These are phyloP conservation scores for Corythaixoides concolor DNA, from an alignment of 2,113 vertebrate genomes.

Conservation along the genomic window DNA sequence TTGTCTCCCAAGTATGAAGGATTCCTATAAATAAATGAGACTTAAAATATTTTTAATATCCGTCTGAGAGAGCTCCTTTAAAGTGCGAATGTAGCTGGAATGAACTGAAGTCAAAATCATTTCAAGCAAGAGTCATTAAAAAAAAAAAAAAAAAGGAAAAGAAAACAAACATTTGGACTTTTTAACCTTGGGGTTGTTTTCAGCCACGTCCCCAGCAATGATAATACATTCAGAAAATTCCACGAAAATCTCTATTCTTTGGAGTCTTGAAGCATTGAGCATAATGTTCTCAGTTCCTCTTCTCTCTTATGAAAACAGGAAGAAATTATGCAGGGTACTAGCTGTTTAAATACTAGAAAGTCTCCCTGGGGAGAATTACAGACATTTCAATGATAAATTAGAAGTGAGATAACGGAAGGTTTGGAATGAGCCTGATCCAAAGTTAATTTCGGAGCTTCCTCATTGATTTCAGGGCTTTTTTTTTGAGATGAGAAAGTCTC, in stretches of 20 bases:
- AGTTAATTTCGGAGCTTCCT: not conserved
- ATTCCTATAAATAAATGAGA: constrained; percentile 41
- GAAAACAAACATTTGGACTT: not conserved
- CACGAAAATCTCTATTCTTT: constrained; percentile 17
- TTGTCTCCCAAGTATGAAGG: not conserved
- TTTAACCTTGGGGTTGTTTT: constrained; percentile 13
- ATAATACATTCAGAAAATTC: constrained; percentile 39
- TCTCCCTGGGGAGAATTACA: constrained; percentile 37
- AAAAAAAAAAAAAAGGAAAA: not conserved
- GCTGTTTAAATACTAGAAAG: constrained; percentile 57
- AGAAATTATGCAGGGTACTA: constrained; percentile 48
- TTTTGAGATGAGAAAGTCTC: not conserved
- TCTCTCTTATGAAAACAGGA: constrained; percentile 45
- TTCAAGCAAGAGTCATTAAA: not conserved
- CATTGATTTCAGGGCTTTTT: not conserved
- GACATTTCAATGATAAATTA: constrained; percentile 56
- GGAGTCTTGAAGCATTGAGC: constrained; percentile 14
- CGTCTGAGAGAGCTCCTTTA: not conserved
- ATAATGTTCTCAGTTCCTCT: constrained; percentile 44
- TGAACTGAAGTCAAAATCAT: not conserved
- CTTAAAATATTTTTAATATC: constrained; percentile 4
- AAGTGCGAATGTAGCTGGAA: not conserved
- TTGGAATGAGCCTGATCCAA: not conserved
- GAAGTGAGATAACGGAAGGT: constrained; percentile 7
- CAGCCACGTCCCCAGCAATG: not conserved